Base-by-base conservation (phyloP, 2,797 vertebrate genomes). In the Novumbra hubbsi region DNA sequence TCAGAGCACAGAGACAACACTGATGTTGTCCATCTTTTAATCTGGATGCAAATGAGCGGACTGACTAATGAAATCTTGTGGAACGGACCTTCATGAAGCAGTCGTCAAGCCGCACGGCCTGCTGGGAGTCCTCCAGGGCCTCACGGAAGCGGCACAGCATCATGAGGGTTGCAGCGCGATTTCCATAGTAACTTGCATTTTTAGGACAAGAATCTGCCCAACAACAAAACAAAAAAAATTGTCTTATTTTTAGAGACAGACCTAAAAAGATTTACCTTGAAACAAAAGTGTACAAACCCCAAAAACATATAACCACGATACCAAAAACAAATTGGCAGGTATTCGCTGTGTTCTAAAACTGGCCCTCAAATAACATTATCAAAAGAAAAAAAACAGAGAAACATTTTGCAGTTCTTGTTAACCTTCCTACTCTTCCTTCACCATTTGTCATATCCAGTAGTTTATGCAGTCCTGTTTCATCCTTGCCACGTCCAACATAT, bases 161-260 rank as follows among this genome's bases (percentile, higher is more conserved):
- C 95, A 98, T 98, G 66, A 98, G 91, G 0, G 97, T 98, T 86
- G 97, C 97, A 8, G 97, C 96, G 84, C 96, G 94, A 90, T 98
- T 98, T 28, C 97, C 96, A 2, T 97, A 98, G 83, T 98, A 98
- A 89, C 96, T 98, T 84, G 96, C 95, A 86, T 94, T 98, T 86
- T 90, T 96, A 68, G 95, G 95, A 77, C 93, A 95, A 4, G 91
- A 89, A 80, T 97, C 97, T 98, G 80, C 38, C 0, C 68, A 74
- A 78, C 41, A 57, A 73, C 12, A 30, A 45, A 24, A n/a, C n/a
- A n/a, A 34, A n/a, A 41, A n/a, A 60, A 15, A 60, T 38, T n/a
- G 41, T 45, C 41, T 3, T 12, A 11, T 11, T 45, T 9, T 70
- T 14, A 52, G 27, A 48, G 68, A 32, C 24, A 68, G 17, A 11